These are phyloP conservation scores for Remorina albescens DNA, from an alignment of 2,797 vertebrate genomes.

Conservation along the genomic window DNA sequence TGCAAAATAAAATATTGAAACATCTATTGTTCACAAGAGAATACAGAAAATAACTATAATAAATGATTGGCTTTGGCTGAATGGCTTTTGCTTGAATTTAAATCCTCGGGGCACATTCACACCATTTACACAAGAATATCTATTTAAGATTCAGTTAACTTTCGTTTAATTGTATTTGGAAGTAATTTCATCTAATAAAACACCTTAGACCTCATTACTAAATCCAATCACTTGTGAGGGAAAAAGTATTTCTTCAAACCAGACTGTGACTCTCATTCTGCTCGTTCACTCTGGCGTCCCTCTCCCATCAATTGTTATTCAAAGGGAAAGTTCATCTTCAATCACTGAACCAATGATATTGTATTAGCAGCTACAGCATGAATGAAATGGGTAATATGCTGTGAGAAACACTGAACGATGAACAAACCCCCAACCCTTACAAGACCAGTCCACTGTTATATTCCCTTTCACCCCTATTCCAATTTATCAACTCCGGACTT, in stretches of 20 bases:
- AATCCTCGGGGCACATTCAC: conserved; percentile 38
- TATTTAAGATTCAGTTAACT: conserved; percentile 69
- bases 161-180: conserved; percentile 76
- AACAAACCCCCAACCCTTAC: conserved; percentile 59
- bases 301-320: conserved; percentile 72
- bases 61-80: conserved; percentile 35
- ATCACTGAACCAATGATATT: conserved; percentile 77
- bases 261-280: conserved; percentile 56
- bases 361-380: conserved; percentile 74
- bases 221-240: conserved; percentile 72
- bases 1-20: conserved; percentile 32
- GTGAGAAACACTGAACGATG: conserved; percentile 71
- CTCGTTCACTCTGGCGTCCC: conserved; percentile 58
- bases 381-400: conserved; percentile 75
- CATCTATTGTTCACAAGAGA: conserved; percentile 14
- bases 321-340: conserved; percentile 76
- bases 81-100: conserved; percentile 45
- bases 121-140: conserved; percentile 47
- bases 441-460: conserved; percentile 67
- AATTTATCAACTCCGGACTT: conserved; percentile 75
- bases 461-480: conserved; percentile 70
- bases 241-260: conserved; percentile 67
- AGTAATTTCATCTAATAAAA: conserved; percentile 76
- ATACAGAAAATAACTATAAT: conserved; percentile 13
- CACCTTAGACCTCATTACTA: conserved; percentile 76